Base-by-base conservation (phyloP, 2,113 vertebrate genomes). In the Ploceus nigricollis region DNA sequence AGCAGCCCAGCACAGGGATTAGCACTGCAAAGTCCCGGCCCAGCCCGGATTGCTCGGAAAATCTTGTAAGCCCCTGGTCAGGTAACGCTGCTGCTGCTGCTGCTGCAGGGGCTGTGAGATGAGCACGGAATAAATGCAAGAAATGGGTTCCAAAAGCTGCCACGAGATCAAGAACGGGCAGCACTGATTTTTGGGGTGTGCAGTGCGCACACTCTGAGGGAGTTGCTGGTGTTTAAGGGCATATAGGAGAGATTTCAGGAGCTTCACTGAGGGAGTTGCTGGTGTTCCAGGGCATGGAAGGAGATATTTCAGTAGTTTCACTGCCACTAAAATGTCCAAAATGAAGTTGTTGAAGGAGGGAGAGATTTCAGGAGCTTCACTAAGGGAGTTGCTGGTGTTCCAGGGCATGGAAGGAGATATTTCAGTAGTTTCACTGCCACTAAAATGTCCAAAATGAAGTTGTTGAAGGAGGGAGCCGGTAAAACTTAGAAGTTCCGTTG, bases 1-100 rank as follows among this genome's bases (percentile, higher is more conserved):
- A 50, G 31, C 75, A 64, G 93, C 48, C 71, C 73, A n/a, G 89
- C 47, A 61, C 88, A 6, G 15, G 94, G 90, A 95, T 97, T 92
- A 94, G 42, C 9, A 58, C 91, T 70, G 90, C 66, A 27, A 90
- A 82, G 78, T 88, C 68, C 87, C 2, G 28, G 80, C 73, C 94
- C 70, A 44, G 85, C 57, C 72, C 22, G 82, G 61, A 86, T 82
- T 93, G 88, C 89, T 53, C 37, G 80, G 82, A 15, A 94, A 96
- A 96, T 83, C 90, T 86, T 51, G 50, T 88, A 66, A 94, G 68
- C 63, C 64, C 45, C 4, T 27, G 79, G 9, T 23, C 75, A 90
- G 92, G 84, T 88, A 93, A 88, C 35, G 23, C 89, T 86, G 75
- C 78, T 44, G 42, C 42, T 42, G 54, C 54, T 56, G 31, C 54